Percentiles rank a stretch among this genome's conserved stretches.
Conservation (phyloP, 2,888 invertebrate species). For the Andrena minutula region DNA sequence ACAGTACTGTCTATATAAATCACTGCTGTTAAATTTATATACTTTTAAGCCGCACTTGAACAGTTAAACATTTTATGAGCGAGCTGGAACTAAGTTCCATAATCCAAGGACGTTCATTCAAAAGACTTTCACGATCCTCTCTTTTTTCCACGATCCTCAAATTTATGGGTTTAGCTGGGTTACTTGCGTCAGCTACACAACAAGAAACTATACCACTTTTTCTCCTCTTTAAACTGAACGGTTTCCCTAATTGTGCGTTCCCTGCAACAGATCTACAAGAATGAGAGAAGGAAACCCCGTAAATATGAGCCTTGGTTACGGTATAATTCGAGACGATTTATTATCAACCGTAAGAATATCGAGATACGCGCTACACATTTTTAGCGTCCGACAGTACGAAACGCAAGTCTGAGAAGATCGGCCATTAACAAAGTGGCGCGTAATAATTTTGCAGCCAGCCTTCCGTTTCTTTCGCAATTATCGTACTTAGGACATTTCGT, state of each 20-base stretch:
- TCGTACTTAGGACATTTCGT: conserved; percentile 53
- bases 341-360: not conserved
- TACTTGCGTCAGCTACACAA: not conserved
- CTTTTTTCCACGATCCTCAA: not conserved
- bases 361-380: not conserved
- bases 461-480: conserved; percentile 33
- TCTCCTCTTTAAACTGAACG: not conserved
- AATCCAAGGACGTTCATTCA: conserved; percentile 4
- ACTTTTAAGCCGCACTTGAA: not conserved
- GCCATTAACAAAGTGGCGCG: conserved; percentile 25
- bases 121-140: not conserved
- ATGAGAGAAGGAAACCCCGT: not conserved
- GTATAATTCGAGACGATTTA: conserved; percentile 4
- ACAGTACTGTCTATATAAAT: not conserved
- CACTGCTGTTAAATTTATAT: not conserved
- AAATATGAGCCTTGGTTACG: not conserved
- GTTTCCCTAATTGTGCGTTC: not conserved
- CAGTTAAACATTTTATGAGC: not conserved
- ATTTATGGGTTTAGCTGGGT: not conserved
- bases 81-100: not conserved
- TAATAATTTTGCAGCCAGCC: conserved; percentile 38
- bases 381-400: not conserved
- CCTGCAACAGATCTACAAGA: not conserved
- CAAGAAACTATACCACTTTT: conserved; percentile 5
- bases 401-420: conserved; percentile 24